Base-by-base conservation (phyloP, 2,888 invertebrate species). In the Pyrocoelia pectoralis region DNA sequence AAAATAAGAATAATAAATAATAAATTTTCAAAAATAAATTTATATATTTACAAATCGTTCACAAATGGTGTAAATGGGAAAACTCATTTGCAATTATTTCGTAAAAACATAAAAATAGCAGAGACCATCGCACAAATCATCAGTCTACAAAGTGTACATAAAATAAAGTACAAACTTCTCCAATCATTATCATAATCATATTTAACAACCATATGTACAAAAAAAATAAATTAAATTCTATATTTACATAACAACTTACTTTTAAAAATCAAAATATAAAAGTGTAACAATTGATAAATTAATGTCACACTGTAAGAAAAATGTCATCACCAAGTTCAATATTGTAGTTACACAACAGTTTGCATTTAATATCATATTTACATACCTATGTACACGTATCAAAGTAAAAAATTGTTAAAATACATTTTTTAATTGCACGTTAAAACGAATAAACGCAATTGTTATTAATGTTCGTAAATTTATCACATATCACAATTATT, bases 381-480 rank as follows among this genome's bases (percentile, higher is more conserved):
- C 57, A 51, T 51, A 57, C 10, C 41, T 49, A 57, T 41, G 13
- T 12, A 53, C 24, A n/a, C n/a, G n/a, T n/a, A n/a, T 54, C 17
- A 8, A 41, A 19, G 54, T 60, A 60, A 14, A 60, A 59, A 58
- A 58, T 24, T 58, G 43, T 17, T 50, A 52, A 58, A 58, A 52
- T 52, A 43, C 40, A 40, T 15, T 38, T 9, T 8, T 6, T 17
- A 33, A 60, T 60, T 60, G 59, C 59, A 54, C 59, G 17, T 46
- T 46, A 41, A 15, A 14, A 24, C 54, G 40, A 17, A 1, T 12
- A 17, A 38, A 41, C 17, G 24, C 24, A 24, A 24, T 24, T 5
- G 24, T 18, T 54, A 10, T 14, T 17, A 33, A 29, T 38, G 51
- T 29, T 13, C 8, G 4, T 9, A 3, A 2, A 12, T 5, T 13